Evolutionary conservation across 2,888 invertebrate species (phyloP).

Genomic region (Cerceris rybyensis): DNA sequence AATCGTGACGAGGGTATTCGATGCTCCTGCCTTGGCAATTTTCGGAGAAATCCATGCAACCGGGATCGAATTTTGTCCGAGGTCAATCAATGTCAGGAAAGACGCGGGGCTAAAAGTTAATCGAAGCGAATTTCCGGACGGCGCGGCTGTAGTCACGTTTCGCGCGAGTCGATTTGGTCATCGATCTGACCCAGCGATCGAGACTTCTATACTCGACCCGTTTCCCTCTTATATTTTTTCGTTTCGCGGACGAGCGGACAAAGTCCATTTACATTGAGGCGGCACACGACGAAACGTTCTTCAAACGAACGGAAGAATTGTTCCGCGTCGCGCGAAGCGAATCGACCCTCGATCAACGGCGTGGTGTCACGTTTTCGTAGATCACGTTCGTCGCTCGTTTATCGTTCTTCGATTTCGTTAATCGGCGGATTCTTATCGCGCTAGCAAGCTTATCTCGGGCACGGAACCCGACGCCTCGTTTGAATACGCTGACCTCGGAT

Average conservation of each 20-base stretch:
- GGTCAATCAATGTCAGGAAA: conserved; percentile 69
- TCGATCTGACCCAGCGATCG: too few species aligned
- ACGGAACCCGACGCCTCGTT: too few species aligned
- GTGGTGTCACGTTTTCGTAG: background rate
- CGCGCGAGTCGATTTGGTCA: background rate
- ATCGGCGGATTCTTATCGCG: background rate
- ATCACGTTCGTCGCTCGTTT: background rate
- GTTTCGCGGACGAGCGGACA: too few species aligned
- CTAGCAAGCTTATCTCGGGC: too few species aligned
- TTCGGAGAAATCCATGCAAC: background rate
- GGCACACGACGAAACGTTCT: too few species aligned
- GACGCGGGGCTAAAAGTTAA: conserved; percentile 70
- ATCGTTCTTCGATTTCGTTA: background rate
- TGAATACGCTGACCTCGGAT: too few species aligned
- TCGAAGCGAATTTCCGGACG: conserved; percentile 66
- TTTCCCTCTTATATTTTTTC: background rate
- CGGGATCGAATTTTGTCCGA: conserved; percentile 20
- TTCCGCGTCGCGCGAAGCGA: too few species aligned
- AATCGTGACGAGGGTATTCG: background rate
- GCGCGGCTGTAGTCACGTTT: conserved; percentile 35
- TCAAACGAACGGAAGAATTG: too few species aligned
- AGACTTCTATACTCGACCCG: too few species aligned
- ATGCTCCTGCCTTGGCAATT: background rate
- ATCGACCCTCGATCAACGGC: background rate
- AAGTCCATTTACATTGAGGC: too few species aligned